phyloP scores from a whole-genome alignment of 1,140 invertebrate genomes.

The Drosophila tsacasi region DNA sequence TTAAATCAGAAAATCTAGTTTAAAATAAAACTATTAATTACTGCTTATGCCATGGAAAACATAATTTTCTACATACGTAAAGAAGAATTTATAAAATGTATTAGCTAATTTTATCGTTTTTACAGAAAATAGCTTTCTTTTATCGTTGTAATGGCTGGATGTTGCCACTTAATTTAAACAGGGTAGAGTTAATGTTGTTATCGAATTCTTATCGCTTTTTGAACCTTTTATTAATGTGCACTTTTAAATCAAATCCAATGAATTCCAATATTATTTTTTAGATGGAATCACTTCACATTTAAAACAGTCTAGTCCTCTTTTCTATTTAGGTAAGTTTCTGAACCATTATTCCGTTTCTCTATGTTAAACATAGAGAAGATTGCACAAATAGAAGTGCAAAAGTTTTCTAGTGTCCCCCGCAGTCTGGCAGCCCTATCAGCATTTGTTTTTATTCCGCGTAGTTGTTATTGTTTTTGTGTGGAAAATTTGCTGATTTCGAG shows the following conservation, averaged over 20 bases:
- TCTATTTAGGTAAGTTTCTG: neutral
- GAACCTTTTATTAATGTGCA: neutral
- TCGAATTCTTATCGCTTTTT: neutral
- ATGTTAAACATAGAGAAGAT: neutral
- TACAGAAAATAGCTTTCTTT: too few species aligned
- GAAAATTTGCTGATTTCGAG: conserved; percentile 8
- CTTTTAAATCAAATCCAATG: neutral
- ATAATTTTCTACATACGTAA: too few species aligned
- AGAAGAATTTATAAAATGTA: too few species aligned
- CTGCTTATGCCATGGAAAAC: too few species aligned
- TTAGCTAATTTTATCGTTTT: too few species aligned
- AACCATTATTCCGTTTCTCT: too few species aligned
- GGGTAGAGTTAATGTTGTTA: neutral
- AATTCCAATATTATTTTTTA: neutral
- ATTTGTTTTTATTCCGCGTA: conserved; percentile 31
- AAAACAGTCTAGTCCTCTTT: neutral
- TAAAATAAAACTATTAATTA: too few species aligned
- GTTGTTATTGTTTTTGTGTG: conserved; percentile 49
- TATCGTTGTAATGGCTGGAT: too few species aligned
- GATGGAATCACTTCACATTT: neutral
- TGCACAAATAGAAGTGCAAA: neutral
- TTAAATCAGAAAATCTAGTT: too few species aligned
- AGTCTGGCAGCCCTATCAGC: conserved; percentile 12
- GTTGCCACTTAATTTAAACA: too few species aligned
- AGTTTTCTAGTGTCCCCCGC: neutral